Percentiles rank a stretch among this genome's conserved stretches.
These are phyloP conservation scores for Nannospalax galili DNA, from an alignment of 2,113 vertebrate genomes.

Conservation along the genomic window DNA sequence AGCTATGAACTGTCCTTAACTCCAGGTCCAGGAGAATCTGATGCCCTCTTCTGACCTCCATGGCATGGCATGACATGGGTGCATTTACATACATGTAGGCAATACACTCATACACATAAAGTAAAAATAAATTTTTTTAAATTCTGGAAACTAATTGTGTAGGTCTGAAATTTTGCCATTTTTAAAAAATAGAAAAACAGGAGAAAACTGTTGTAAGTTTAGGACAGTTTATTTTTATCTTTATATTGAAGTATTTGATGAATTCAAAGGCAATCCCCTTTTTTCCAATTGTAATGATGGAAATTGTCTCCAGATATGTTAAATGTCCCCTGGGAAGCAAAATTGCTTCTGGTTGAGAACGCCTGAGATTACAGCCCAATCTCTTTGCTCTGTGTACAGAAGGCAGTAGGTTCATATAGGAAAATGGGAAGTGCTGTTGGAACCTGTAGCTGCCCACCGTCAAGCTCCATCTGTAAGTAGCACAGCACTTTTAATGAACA, in stretches of 20 bases:
- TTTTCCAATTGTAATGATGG: not conserved
- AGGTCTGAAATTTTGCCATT: not conserved
- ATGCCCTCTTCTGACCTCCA: too few relatives aligned
- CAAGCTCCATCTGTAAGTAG: not conserved
- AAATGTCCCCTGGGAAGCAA: not conserved
- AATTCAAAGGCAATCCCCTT: not conserved
- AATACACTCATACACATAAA: too few relatives aligned
- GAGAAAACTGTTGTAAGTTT: not conserved
- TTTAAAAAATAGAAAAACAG: not conserved
- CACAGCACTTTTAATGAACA: not conserved
- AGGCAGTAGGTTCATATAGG: not conserved
- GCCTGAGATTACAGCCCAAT: not conserved
- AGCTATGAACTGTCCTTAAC: too few relatives aligned
- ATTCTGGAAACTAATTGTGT: not conserved
- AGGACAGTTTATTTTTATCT: not conserved
- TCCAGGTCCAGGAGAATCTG: too few relatives aligned
- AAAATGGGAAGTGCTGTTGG: not conserved
- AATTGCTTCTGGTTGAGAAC: not conserved
- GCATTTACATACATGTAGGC: too few relatives aligned
- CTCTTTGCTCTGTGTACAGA: not conserved
- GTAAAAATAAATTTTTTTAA: too few relatives aligned
- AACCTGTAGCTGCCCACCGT: not conserved
- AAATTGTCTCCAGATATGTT: not conserved
- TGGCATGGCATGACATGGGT: too few relatives aligned
- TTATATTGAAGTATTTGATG: not conserved